Evolutionary conservation across 2,888 invertebrate species (phyloP), one percentile per base, ranked within the genome.

Genomic region (Pedicia rivosa): DNA sequence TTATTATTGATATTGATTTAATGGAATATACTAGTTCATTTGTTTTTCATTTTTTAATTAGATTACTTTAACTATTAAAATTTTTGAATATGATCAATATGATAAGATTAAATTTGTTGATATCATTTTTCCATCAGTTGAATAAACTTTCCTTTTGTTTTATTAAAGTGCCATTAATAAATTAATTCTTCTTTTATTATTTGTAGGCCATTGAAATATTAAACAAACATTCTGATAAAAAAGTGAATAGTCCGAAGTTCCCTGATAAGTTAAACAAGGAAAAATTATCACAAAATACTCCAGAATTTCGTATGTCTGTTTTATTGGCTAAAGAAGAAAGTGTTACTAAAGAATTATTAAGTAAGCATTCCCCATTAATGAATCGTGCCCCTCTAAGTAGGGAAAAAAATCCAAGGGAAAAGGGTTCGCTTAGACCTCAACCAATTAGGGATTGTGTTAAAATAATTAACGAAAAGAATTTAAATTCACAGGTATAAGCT

Each of bases 291-390:
- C 57, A 57, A 39, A 51, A 51, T 14, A 58, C 30, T 2, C 20
- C 37, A 29, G 38, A 39, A 71, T 77, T 76, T 57, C 72, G 78
- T 40, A 79, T 79, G 77, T 76, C 74, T 1, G 76, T 79, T 40
- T 56, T 80, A 37, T 56, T 79, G 49, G 72, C 74, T 6, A 69
- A 75, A 38, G 76, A 77, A 46, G 74, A 76, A 26, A 50, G 43
- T 25, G 38, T 22, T 17, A 44, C 57, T 12, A 52, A 26, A 6
- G 53, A 8, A 57, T 57, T 43, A 62, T 59, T 44, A 61, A 60
- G 49, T 51, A 57, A 17, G 56, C 58, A 16, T 58, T 55, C 36
- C 51, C 55, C 56, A 59, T 63, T 40, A 19, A 44, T 43, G n/a
- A 36, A 40, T 5, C 42, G 44, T 15, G 42, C 42, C n/a, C 43